Evolutionary conservation across 2,888 invertebrate species (phyloP).

Genomic region (Osmoderma eremita): DNA sequence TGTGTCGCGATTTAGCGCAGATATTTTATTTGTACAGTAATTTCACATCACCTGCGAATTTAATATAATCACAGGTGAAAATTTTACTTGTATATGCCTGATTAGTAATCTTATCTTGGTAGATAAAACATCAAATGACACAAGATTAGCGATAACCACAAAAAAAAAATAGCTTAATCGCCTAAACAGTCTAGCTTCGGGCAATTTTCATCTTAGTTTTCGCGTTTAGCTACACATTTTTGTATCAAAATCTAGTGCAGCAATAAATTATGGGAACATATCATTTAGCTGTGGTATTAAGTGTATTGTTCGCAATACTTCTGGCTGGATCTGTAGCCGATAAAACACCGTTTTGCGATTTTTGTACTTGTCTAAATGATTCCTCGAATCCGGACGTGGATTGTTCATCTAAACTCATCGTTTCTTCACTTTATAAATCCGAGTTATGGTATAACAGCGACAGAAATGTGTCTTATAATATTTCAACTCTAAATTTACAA

Average conservation of each 20-base stretch:
- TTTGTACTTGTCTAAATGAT: slow-evolving; percentile 40
- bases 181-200: too few relatives aligned
- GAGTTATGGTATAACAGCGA: slow-evolving; percentile 37
- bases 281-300: not conserved
- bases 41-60: too few relatives aligned
- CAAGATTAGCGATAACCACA: not conserved
- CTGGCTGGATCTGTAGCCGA: not conserved
- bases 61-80: too few relatives aligned
- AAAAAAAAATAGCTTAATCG: too few relatives aligned
- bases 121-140: not conserved
- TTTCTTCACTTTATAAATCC: slow-evolving; percentile 21
- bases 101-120: not conserved
- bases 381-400: slow-evolving; percentile 41
- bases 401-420: slow-evolving; percentile 37
- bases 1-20: too few relatives aligned
- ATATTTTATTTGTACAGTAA: too few relatives aligned
- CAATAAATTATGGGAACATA: too few relatives aligned
- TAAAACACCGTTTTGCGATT: slow-evolving; percentile 40
- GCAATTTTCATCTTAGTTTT: too few relatives aligned
- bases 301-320: not conserved
- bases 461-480: slow-evolving; percentile 51
- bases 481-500: slow-evolving; percentile 61
- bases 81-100: too few relatives aligned
- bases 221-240: too few relatives aligned
- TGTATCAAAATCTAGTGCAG: too few relatives aligned